Conservation (phyloP, 2,113 vertebrate species). For the Pituophis catenifer region DNA sequence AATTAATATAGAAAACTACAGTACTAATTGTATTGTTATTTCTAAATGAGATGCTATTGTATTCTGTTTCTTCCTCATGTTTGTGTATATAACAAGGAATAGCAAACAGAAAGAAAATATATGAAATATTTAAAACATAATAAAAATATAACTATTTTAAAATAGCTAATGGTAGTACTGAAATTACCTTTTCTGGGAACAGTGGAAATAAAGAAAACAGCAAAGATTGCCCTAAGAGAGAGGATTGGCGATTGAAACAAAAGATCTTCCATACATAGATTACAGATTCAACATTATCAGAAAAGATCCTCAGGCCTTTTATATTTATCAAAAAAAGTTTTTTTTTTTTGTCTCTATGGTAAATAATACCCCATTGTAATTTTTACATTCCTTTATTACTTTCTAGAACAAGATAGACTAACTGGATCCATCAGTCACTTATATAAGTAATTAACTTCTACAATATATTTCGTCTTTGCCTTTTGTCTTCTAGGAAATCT, state of each 20-base stretch:
- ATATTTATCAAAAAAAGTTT: background rate
- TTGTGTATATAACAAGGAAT: background rate
- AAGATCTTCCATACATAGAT: background rate
- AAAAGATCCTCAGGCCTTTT: background rate
- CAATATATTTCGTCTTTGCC: background rate
- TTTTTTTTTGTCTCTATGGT: accelerated
- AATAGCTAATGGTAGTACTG: background rate
- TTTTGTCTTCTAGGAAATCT: background rate
- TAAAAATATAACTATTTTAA: background rate
- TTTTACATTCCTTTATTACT: background rate
- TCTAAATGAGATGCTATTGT: background rate
- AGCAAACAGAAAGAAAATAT: background rate
- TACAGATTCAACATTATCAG: background rate
- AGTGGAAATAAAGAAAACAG: background rate
- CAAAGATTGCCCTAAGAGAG: background rate
- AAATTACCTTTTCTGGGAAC: background rate
- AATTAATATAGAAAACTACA: background rate
- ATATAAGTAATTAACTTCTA: background rate
- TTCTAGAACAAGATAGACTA: accelerated
- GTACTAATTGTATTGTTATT: background rate
- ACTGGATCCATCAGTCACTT: slow-evolving; percentile 8
- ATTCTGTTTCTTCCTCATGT: background rate
- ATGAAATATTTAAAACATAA: background rate
- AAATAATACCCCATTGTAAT: accelerated
- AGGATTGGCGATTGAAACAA: background rate